These are phyloP conservation scores for Sebastes cheni DNA, from an alignment of 2,797 vertebrate genomes.

Conservation along the genomic window DNA sequence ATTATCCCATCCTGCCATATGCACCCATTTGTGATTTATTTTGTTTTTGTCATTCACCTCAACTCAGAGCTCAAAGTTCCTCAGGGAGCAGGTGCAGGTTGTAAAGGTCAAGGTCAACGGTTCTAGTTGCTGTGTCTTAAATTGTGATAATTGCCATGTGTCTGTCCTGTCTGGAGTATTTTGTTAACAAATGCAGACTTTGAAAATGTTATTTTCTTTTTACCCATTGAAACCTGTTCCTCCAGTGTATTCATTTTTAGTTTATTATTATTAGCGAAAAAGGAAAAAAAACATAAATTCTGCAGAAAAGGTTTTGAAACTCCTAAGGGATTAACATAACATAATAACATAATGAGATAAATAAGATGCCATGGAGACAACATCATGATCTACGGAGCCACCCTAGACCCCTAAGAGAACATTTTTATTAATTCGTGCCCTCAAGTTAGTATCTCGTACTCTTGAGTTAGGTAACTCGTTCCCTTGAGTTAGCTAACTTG, in stretches of 20 bases:
- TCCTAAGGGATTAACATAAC: no score
- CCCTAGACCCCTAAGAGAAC: no score
- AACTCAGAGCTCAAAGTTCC: background rate
- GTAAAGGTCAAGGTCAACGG: constrained; percentile 23
- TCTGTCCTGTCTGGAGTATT: background rate
- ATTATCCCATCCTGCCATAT: background rate
- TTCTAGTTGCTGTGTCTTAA: constrained; percentile 3
- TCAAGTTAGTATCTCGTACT: no score
- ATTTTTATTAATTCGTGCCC: no score
- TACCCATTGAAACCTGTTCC: background rate
- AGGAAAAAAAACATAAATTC: background rate
- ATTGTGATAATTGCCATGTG: constrained; percentile 11
- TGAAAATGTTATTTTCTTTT: background rate
- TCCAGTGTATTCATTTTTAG: background rate
- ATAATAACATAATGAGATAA: background rate
- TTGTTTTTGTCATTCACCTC: background rate
- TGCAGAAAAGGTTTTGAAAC: no score
- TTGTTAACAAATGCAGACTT: background rate
- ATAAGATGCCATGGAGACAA: background rate
- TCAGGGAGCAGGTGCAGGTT: constrained; percentile 14
- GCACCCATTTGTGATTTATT: background rate
- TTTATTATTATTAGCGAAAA: background rate
- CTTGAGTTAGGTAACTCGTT: no score
- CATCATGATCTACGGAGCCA: background rate
- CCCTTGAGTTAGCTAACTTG: no score